These are phyloP conservation scores for Artemia sinica DNA, from an alignment of 2,888 invertebrate genomes.

Conservation along the genomic window DNA sequence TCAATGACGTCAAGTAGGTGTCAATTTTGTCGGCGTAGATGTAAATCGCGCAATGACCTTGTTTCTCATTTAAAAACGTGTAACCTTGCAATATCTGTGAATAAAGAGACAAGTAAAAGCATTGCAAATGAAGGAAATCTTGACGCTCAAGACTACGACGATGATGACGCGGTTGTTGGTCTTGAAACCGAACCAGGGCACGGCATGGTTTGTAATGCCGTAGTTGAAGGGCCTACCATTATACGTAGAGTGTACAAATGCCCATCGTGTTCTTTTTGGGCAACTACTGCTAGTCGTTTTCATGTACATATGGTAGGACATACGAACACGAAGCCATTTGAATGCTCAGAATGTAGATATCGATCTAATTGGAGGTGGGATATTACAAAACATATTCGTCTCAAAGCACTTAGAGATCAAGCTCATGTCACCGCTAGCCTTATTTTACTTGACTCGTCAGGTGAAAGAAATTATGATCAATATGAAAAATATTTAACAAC, in stretches of 20 bases:
- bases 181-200: constrained; percentile 37
- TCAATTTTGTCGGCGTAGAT: constrained; percentile 66
- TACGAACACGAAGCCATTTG: constrained; percentile 70
- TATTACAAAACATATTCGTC: constrained; percentile 81
- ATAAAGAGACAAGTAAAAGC: constrained; percentile 16
- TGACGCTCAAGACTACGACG: constrained; percentile 24
- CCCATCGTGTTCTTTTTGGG: constrained; percentile 80
- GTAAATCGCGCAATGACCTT: constrained; percentile 64
- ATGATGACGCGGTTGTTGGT: constrained; percentile 34
- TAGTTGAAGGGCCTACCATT: constrained; percentile 15
- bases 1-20: constrained; percentile 48
- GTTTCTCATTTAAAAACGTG: constrained; percentile 56
- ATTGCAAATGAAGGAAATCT: constrained; percentile 1
- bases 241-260: constrained; percentile 62
- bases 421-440: constrained; percentile 49
- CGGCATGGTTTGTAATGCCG: constrained; percentile 17
- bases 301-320: constrained; percentile 87
- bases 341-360: constrained; percentile 82
- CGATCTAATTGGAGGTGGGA: constrained; percentile 95
- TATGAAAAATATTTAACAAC: constrained; percentile 72
- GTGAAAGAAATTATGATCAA: constrained; percentile 74
- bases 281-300: constrained; percentile 75
- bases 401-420: constrained; percentile 67
- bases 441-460: constrained; percentile 77
- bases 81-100: constrained; percentile 27